phyloP scores from a whole-genome alignment of 1,140 invertebrate species.

The Periplaneta americana region DNA sequence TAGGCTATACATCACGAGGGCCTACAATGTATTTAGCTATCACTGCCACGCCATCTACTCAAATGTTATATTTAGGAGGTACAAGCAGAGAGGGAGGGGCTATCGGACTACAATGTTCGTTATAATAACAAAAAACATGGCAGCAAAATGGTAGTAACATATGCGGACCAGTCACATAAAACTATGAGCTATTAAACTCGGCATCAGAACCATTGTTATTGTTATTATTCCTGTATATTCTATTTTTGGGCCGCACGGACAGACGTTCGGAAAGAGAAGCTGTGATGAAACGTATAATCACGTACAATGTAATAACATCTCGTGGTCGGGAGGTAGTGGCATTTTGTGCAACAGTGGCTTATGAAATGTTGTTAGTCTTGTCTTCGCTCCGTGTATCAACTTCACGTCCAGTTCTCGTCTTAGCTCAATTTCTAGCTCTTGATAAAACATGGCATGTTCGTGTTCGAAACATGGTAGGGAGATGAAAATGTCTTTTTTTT shows the following conservation, averaged over 20 bases:
- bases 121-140: not conserved
- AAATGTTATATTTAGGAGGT: no score
- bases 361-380: no score
- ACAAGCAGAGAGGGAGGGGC: no score
- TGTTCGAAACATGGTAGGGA: no score
- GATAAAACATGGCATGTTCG: no score
- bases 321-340: not conserved
- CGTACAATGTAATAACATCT: not conserved
- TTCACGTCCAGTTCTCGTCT: no score
- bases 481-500: no score
- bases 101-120: not conserved
- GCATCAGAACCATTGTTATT: not conserved
- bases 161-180: not conserved
- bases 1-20: no score
- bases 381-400: no score
- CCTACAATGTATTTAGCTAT: not conserved
- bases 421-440: no score
- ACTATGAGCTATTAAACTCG: not conserved
- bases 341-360: no score
- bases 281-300: not conserved
- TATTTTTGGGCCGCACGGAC: not conserved
- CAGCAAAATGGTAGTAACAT: not conserved
- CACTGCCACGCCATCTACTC: not conserved
- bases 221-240: not conserved
- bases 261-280: not conserved